Base-by-base conservation (phyloP, 2,888 invertebrate species). In the Spilarctia lutea region DNA sequence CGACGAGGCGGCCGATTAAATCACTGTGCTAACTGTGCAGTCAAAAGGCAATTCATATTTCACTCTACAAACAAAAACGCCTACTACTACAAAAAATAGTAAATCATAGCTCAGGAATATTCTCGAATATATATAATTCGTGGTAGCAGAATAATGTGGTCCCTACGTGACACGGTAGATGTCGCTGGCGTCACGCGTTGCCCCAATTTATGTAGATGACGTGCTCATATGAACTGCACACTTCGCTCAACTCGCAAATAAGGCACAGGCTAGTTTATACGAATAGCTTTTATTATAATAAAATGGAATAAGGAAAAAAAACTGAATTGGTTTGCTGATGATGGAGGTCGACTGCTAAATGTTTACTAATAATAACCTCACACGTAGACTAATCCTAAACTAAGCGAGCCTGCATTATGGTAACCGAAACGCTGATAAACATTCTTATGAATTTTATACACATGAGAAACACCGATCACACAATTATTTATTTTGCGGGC, bases 191-290 rank as follows among this genome's bases (percentile, higher is more conserved):
- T 82, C 85, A 85, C 84, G 85, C 75, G 42, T 70, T 73, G 76
- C 84, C 82, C 83, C 85, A 87, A 89, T 90, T 88, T 89, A 89
- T 89, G 88, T 86, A 83, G 83, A 85, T 87, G 85, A 88, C 89
- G 88, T 87, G 86, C 80, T 79, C 67, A 56, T 78, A 75, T 78
- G 75, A 77, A 80, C 77, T 76, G 83, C 80, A 80, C 83, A 81
- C 74, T 80, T 72, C 74, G 65, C 71, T 56, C 72, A 52, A 72
- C 65, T 79, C 33, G 39, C 78, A 75, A 82, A 76, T 84, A 82
- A 77, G 74, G 67, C 27, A 60, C 56, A 65, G n/a, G 48, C 30
- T 75, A 75, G 75, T 73, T 67, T 73, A 35, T 65, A 63, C 35
- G 27, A 65, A 52, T 45, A n/a, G 45, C 24, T 56, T n/a, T 72